Evolutionary conservation across 2,888 invertebrate species (phyloP), one percentile per base, ranked within the genome.

Genomic region (Elegia similella): DNA sequence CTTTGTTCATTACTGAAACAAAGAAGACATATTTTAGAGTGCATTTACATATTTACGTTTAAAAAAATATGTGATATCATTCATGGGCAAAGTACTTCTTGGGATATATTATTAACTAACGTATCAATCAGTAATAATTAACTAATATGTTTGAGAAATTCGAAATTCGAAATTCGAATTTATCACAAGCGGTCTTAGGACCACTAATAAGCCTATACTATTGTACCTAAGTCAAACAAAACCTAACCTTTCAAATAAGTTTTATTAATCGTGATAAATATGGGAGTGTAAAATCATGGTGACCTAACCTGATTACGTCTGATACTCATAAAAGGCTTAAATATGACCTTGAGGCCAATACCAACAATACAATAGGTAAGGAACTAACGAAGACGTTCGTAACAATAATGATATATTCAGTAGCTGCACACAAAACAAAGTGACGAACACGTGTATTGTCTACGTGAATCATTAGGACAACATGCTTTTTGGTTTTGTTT

Each of bases 1-100:
- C 98, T 87, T 99, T 99, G 88, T 96, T 95, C 78, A 98, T 96
- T 88, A 98, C 98, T 98, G 93, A 15, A 94, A 84, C 73, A 81
- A 85, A 67, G 55, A 58, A 56, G 52, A 34, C 1, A 55, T 23
- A 1, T 16, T 16, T 46, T 12, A 12, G 12, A 23, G 42, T 43
- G 42, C 15, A 23, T 23, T 23, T 23, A 23, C 2, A 23, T 5
- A 23, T 23, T 23, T 23, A 23, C 5, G 2, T 23, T 23, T 23
- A 23, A 23, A 23, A 23, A 23, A 3, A 23, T 23, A 5, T 2
- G 23, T 2, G 23, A n/a, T n/a, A n/a, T n/a, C 23, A 23, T 23
- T 23, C 23, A 5, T 23, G 23, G 23, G 23, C 5, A 2, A 23
- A 23, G 23, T 23, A 23, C n/a, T 23, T 3, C 23, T 23, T 23